A percentile compares a stretch with the other conserved stretches of the same genome.
phyloP scores from a whole-genome alignment of 2,888 invertebrate species.

The Vannuccia rotundouncinata region DNA sequence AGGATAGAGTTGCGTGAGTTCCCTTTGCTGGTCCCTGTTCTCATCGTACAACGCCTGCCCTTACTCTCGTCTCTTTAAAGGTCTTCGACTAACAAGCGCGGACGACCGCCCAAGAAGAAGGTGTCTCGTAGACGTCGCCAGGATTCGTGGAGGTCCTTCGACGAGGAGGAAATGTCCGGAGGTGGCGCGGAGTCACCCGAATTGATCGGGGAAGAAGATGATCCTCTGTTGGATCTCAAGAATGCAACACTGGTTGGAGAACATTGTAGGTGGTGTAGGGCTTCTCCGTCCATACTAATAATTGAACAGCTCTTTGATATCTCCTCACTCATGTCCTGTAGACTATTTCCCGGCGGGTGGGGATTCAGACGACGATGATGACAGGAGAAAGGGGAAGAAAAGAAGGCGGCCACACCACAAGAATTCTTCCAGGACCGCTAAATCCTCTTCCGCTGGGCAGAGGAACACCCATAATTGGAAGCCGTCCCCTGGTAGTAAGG shows the following conservation, averaged over 20 bases:
- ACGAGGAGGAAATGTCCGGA: neutral
- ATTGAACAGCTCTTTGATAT: too few relatives aligned
- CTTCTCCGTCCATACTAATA: too few relatives aligned
- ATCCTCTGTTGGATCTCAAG: neutral
- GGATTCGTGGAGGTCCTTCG: neutral
- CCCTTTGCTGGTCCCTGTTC: neutral
- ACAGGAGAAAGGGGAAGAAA: neutral
- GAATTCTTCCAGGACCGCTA: neutral
- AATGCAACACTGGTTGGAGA: constrained; percentile 4
- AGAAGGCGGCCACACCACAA: neutral
- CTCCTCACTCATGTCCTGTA: too few relatives aligned
- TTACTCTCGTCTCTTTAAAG: neutral
- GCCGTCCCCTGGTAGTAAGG: neutral
- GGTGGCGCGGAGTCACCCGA: neutral
- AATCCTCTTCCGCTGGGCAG: neutral
- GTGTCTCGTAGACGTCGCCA: neutral
- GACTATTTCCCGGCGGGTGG: constrained; percentile 2
- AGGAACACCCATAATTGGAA: neutral
- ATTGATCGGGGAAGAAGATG: neutral
- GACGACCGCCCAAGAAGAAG: neutral
- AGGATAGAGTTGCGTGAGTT: neutral
- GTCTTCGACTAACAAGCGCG: neutral
- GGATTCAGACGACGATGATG: neutral
- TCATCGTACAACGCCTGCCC: neutral
- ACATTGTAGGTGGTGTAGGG: neutral